Percentiles rank a stretch among this genome's conserved stretches.
Conservation (phyloP, 2,888 invertebrate species). For the Parnassius smintheus region DNA sequence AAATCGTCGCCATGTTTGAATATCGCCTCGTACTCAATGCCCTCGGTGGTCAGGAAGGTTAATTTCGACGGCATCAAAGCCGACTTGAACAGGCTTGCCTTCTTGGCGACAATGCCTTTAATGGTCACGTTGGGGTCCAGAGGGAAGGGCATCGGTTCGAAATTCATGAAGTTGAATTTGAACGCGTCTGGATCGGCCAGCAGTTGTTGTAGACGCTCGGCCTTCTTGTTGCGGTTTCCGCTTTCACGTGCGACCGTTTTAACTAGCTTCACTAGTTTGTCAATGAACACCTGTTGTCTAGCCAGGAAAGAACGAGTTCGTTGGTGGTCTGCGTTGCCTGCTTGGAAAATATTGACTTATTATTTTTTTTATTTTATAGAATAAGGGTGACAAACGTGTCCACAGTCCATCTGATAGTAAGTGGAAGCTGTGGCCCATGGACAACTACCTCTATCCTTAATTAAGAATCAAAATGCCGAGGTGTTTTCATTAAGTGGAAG, state of each 20-base stretch:
- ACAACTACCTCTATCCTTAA: too few species aligned
- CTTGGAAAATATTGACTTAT: background rate
- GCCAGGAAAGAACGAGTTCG: constrained; percentile 88
- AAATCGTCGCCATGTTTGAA: constrained; percentile 99
- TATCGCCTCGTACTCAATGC: constrained; percentile 94
- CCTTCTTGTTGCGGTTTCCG: constrained; percentile 95
- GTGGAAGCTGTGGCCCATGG: too few species aligned
- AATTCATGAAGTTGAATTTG: constrained; percentile 93
- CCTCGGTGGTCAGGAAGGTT: constrained; percentile 91
- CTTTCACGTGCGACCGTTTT: constrained; percentile 94
- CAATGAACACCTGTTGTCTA: constrained; percentile 94
- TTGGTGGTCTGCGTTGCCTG: constrained; percentile 85
- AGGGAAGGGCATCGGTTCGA: constrained; percentile 96
- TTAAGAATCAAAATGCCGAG: too few species aligned
- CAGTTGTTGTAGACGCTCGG: constrained; percentile 91
- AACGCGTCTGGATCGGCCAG: constrained; percentile 90
- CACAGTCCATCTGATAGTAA: too few species aligned
- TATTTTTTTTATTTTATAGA: too few species aligned
- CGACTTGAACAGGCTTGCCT: constrained; percentile 97
- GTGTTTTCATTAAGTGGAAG: too few species aligned
- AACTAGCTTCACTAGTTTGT: constrained; percentile 92
- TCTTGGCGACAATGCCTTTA: constrained; percentile 92
- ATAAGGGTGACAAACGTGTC: too few species aligned
- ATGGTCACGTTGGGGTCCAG: constrained; percentile 95
- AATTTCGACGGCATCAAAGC: constrained; percentile 96